phyloP scores from a whole-genome alignment of 2,113 vertebrate genomes.

The Condylura cristata region DNA sequence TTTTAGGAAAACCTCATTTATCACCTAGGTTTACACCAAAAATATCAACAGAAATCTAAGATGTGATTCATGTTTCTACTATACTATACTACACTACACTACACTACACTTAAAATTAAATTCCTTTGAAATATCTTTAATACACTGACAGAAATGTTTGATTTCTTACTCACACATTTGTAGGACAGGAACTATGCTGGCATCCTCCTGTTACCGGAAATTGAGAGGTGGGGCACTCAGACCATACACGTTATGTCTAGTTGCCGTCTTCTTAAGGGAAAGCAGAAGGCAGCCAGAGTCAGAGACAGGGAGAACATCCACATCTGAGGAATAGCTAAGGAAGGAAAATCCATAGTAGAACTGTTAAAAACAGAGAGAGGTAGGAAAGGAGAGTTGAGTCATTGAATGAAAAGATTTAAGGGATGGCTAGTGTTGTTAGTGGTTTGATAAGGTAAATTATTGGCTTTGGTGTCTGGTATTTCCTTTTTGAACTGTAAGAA shows the following conservation, averaged over 20 bases:
- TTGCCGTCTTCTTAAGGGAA: background rate
- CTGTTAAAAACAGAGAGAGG: background rate
- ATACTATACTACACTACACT: too few species aligned
- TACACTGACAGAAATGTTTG: background rate
- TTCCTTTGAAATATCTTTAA: background rate
- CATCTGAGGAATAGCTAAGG: background rate
- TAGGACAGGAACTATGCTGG: background rate
- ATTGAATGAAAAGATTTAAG: background rate
- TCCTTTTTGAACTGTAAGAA: background rate
- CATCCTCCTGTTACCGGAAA: background rate
- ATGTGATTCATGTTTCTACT: background rate
- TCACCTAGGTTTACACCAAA: background rate
- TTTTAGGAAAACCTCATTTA: background rate
- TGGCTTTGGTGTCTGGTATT: background rate
- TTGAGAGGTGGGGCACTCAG: background rate
- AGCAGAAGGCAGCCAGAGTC: background rate
- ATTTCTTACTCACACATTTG: background rate
- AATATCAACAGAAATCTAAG: background rate
- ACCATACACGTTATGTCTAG: background rate
- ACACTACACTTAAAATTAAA: too few species aligned
- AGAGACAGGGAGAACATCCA: background rate
- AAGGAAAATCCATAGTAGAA: background rate
- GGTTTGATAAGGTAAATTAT: background rate
- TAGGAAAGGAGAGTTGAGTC: background rate
- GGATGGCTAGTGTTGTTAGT: background rate